Conservation (phyloP, 2,888 invertebrate species). For the Cheilosia variabilis region DNA sequence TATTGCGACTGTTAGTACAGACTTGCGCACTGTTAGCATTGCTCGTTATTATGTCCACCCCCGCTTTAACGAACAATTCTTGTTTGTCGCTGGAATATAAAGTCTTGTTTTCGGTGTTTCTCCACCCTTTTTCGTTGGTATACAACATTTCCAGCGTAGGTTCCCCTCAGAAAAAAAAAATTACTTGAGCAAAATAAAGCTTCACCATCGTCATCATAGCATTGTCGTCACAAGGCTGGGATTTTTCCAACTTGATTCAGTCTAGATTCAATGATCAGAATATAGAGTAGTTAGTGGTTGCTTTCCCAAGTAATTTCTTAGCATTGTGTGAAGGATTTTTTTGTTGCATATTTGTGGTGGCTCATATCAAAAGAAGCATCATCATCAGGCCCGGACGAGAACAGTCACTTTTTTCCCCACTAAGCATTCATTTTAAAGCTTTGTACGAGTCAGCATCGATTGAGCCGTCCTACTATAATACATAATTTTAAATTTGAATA, state of each 20-base stretch:
- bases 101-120: slow-evolving; percentile 48
- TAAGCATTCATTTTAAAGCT: slow-evolving; percentile 79
- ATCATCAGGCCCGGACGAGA: slow-evolving; percentile 76
- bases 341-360: slow-evolving; percentile 64
- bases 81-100: slow-evolving; percentile 62
- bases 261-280: slow-evolving; percentile 75
- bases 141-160: slow-evolving; percentile 62
- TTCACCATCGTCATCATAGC: slow-evolving; percentile 63
- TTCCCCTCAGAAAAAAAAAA: slow-evolving; percentile 54
- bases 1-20: slow-evolving; percentile 11
- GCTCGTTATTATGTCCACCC: slow-evolving; percentile 53
- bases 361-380: slow-evolving; percentile 77
- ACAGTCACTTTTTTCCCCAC: slow-evolving; percentile 66
- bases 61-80: slow-evolving; percentile 56
- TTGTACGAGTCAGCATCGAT: slow-evolving; percentile 82
- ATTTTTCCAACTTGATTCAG: slow-evolving; percentile 71
- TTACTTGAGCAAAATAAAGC: slow-evolving; percentile 21
- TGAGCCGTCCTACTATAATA: slow-evolving; percentile 77
- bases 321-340: slow-evolving; percentile 71
- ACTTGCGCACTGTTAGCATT: slow-evolving; percentile 43
- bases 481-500: slow-evolving; percentile 38
- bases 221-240: slow-evolving; percentile 72
- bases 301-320: slow-evolving; percentile 67
- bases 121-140: slow-evolving; percentile 66
- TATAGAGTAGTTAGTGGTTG: slow-evolving; percentile 74